Conservation (phyloP, 2,888 invertebrate species). For the Girardia tigrina region DNA sequence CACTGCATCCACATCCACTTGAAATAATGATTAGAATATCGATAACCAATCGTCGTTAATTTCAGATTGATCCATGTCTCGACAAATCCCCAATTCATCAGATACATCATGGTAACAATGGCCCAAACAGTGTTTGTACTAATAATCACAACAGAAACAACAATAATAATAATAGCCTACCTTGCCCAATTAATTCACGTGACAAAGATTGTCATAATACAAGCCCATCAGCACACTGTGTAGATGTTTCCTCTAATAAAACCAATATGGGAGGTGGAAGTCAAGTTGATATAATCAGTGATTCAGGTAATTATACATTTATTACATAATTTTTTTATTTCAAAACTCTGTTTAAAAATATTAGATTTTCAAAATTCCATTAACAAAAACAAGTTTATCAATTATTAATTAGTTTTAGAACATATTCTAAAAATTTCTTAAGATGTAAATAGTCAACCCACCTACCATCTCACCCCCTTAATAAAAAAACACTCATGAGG, state of each 20-base stretch:
- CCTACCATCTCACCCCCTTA: not conserved
- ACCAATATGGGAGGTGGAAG: slow-evolving; percentile 11
- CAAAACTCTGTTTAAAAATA: no score
- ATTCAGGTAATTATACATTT: not conserved
- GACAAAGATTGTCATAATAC: slow-evolving; percentile 18
- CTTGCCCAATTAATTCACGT: slow-evolving; percentile 7
- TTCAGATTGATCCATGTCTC: slow-evolving; percentile 23
- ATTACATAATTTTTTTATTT: no score
- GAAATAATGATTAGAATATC: not conserved
- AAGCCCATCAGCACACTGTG: slow-evolving; percentile 17
- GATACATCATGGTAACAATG: slow-evolving; percentile 16
- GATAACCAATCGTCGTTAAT: not conserved
- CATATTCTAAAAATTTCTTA: not conserved
- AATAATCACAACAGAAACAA: not conserved
- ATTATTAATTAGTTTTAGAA: not conserved
- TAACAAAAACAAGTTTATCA: no score
- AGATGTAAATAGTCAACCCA: not conserved
- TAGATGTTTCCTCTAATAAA: not conserved
- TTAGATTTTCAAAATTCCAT: no score
- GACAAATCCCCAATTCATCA: slow-evolving; percentile 9
- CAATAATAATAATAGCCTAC: slow-evolving; percentile 15
- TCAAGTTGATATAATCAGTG: not conserved
- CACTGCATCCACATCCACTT: not conserved
- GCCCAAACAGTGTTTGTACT: slow-evolving; percentile 1
- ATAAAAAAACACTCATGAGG: not conserved